Conservation (phyloP, 2,888 invertebrate species). For the Pseudococcus jackbeardsleyi region DNA sequence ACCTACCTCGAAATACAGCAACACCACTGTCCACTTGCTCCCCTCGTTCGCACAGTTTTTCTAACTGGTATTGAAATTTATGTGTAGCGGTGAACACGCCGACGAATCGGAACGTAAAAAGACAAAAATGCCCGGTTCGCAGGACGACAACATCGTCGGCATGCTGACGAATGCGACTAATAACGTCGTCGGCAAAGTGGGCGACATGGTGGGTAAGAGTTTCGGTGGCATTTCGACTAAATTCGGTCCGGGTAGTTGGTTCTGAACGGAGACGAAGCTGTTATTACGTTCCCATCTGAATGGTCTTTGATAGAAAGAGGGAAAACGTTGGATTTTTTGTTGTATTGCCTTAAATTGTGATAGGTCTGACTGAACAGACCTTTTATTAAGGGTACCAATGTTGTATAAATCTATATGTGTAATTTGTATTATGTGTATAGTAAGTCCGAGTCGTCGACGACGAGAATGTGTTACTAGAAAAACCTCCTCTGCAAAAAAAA, state of each 20-base stretch:
- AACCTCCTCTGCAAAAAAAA: neutral
- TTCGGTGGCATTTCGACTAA: conserved; percentile 88
- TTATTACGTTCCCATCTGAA: too few species aligned
- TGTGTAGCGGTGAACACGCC: conserved; percentile 19
- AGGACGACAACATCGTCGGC: conserved; percentile 76
- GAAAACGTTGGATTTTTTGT: neutral
- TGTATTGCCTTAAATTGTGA: conserved; percentile 26
- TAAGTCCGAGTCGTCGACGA: neutral
- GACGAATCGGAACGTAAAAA: conserved; percentile 58
- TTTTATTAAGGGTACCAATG: conserved; percentile 45
- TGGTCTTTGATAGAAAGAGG: neutral
- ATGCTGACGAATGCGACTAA: conserved; percentile 85
- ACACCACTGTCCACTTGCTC: too few species aligned
- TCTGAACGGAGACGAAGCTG: conserved; percentile 72
- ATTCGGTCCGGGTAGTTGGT: conserved; percentile 86
- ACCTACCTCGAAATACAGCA: too few species aligned
- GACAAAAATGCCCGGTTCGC: conserved; percentile 57
- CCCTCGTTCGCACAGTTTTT: neutral
- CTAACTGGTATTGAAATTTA: neutral
- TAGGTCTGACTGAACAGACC: conserved; percentile 27
- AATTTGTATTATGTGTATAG: neutral
- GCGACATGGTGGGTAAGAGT: conserved; percentile 90
- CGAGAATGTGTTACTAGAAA: neutral
- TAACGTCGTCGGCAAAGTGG: conserved; percentile 88
- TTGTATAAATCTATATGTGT: conserved; percentile 20